Evolutionary conservation across 2,113 vertebrate species (phyloP), one percentile per base, ranked within the genome.

Genomic region (Neolamprologus kungweensis): DNA sequence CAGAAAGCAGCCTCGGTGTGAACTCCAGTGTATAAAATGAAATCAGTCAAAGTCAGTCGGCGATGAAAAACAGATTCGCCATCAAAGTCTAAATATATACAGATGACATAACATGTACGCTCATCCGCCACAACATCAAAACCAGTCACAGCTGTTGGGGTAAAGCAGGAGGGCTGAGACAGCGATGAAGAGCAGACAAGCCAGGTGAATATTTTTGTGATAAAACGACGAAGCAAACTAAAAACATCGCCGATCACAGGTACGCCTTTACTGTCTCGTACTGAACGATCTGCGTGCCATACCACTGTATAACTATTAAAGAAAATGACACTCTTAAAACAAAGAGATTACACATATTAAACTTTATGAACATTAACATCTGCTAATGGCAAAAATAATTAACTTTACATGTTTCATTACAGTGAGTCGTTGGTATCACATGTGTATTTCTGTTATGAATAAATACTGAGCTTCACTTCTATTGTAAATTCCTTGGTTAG

Each of bases 181-280:
- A 1, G 14, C 2, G 4, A 75, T 19, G 40, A 47, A 28, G 23
- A 19, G 65, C 65, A 42, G 21, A 73, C 68, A 23, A 73, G 7
- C 23, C 73, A 13, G 73, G 45, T 78, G 26, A 51, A 51, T 78
- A 75, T 50, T 50, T 75, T 31, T 45, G 26, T 19, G 16, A 19
- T 28, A 78, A 50, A 31, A 51, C 1, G 2, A 51, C 1, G 1
- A 50, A 19, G 21, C 14, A 11, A 28, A 75, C 9, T 47, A 19
- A 78, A 31, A 78, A 13, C 45, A n/a, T 5, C 8, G 16, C 0
- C 0, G 3, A 78, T 50, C 26, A 78, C 26, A 50, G 4, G 26
- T 13, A 0, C 11, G 1, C 10, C 10, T 51, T 78, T n/a, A n/a
- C 26, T 13, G 3, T 6, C 23, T 5, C 2, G 8, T 9, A 42